Evolutionary conservation across 2,113 vertebrate species (phyloP).

Genomic region (Macrotis lagotis): DNA sequence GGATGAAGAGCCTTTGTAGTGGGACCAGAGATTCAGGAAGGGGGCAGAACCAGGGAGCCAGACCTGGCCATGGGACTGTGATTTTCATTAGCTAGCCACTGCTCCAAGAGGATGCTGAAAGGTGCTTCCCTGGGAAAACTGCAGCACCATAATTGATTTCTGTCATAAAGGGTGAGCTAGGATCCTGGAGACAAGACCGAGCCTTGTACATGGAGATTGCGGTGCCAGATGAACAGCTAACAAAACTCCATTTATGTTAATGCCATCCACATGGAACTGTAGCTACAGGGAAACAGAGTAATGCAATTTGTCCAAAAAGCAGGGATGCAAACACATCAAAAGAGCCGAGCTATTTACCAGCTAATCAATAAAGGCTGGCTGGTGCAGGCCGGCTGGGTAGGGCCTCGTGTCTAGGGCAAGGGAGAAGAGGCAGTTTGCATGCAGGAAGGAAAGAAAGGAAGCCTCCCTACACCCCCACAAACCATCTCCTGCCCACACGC

Average conservation of each 20-base stretch:
- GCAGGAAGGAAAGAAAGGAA: not conserved
- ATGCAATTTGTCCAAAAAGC: slow-evolving; percentile 83
- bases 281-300: slow-evolving; percentile 81
- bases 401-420: not conserved
- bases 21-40: slow-evolving; percentile 67
- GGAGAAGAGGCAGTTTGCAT: slow-evolving; percentile 1
- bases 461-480: not conserved
- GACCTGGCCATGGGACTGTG: slow-evolving; percentile 74
- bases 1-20: slow-evolving; percentile 77
- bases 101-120: not conserved
- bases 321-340: slow-evolving; percentile 83
- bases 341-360: slow-evolving; percentile 84
- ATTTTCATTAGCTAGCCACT: slow-evolving; percentile 75
- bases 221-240: slow-evolving; percentile 81
- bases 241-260: slow-evolving; percentile 82
- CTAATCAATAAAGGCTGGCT: slow-evolving; percentile 85
- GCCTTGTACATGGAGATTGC: slow-evolving; percentile 64
- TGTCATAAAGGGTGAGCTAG: not conserved
- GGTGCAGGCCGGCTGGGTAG: not conserved
- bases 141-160: not conserved
- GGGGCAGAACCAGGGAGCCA: slow-evolving; percentile 71
- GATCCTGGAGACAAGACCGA: not conserved
- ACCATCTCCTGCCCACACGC: not conserved
- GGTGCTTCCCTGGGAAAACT: not conserved
- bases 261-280: slow-evolving; percentile 81